Percentiles rank a stretch among this genome's conserved stretches.
These are phyloP conservation scores for Luperina testacea DNA, from an alignment of 2,888 invertebrate species.

Conservation along the genomic window DNA sequence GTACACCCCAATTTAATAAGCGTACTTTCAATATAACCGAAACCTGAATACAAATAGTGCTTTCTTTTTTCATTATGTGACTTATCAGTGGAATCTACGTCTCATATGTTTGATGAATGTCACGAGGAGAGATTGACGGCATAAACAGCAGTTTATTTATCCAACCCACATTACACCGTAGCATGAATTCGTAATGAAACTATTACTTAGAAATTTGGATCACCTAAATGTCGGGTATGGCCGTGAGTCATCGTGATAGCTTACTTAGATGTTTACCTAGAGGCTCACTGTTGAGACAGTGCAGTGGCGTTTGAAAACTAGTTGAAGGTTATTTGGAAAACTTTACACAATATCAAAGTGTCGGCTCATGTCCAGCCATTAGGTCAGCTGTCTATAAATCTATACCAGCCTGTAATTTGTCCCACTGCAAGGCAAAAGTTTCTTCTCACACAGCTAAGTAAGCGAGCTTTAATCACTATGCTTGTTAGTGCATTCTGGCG, in stretches of 20 bases:
- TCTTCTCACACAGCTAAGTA: background rate
- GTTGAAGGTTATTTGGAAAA: constrained; percentile 34
- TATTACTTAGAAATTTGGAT: constrained; percentile 62
- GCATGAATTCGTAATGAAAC: constrained; percentile 58
- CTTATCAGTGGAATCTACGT: constrained; percentile 58
- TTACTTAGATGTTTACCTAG: constrained; percentile 44
- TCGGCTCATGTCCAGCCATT: background rate
- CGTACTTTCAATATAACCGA: constrained; percentile 47
- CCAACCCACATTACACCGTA: constrained; percentile 56
- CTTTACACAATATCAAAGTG: constrained; percentile 12
- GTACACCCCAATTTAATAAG: constrained; percentile 52
- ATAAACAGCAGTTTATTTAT: constrained; percentile 62
- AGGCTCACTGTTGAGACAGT: constrained; percentile 32
- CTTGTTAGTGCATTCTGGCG: background rate
- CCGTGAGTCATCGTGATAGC: constrained; percentile 49
- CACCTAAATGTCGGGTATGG: constrained; percentile 49
- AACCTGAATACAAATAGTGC: constrained; percentile 67
- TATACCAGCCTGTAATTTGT: background rate
- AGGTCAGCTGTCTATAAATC: background rate
- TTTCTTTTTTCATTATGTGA: constrained; percentile 54
- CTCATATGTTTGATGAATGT: constrained; percentile 50
- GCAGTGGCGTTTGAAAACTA: constrained; percentile 34
- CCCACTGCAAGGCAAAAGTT: background rate
- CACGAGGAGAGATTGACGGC: constrained; percentile 56
- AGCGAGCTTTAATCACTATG: background rate